A percentile compares a stretch with the other conserved stretches of the same genome.
Conservation (phyloP, 35 echinoderm and acorn worm genomes). For the Antedon bifida region DNA sequence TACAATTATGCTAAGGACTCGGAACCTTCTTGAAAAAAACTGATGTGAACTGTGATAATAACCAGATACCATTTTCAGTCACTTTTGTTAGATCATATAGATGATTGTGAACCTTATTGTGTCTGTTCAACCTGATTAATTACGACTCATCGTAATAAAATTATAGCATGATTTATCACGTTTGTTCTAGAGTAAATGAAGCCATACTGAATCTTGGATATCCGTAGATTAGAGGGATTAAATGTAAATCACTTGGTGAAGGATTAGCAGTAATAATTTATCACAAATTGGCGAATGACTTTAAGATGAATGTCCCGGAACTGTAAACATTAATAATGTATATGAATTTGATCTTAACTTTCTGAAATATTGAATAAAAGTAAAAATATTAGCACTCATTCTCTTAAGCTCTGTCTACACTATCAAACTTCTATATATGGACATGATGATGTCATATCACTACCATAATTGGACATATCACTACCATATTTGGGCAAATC, state of each 20-base stretch:
- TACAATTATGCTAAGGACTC: neutral
- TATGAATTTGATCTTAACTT: neutral
- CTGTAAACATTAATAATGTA: neutral
- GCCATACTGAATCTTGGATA: neutral
- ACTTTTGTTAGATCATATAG: neutral
- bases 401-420: too few relatives aligned
- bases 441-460: too few relatives aligned
- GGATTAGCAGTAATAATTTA: neutral
- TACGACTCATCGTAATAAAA: neutral
- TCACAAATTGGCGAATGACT: neutral
- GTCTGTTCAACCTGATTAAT: neutral
- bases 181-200: neutral
- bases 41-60: neutral
- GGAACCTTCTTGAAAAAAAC: neutral
- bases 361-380: too few relatives aligned
- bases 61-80: neutral
- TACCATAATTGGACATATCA: too few relatives aligned
- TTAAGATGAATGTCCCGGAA: neutral
- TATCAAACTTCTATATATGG: too few relatives aligned
- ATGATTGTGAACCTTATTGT: neutral
- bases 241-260: neutral
- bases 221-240: neutral
- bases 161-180: neutral
- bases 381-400: too few relatives aligned
- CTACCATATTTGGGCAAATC: too few relatives aligned